Evolutionary conservation across 2,113 vertebrate genomes (phyloP), one percentile per base, ranked within the genome.

Genomic region (Gymnarchus niloticus): DNA sequence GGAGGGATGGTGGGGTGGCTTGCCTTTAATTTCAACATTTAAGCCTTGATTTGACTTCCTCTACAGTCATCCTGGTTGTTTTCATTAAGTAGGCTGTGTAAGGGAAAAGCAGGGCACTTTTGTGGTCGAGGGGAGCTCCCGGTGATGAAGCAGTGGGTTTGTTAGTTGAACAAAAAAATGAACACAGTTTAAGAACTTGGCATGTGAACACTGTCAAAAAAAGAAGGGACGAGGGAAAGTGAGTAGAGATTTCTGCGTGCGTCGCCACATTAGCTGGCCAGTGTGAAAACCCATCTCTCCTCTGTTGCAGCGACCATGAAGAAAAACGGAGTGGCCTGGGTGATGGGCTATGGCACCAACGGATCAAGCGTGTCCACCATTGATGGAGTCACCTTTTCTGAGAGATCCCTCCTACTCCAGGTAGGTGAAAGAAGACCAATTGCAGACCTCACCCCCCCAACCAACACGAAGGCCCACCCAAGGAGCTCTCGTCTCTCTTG

Each of bases 361-460:
- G 33, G 86, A 59, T 25, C 21, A 56, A 91, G 0, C 0, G 73
- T 85, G n/a, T 87, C 5, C 0, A 91, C 92, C 87, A 77, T 92
- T 23, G 84, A 93, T 6, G 88, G 87, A 3, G 92, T 94, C 81
- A 87, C 48, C 56, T 92, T 96, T 89, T 92, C 92, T 0, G 96
- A 97, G 89, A 95, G 95, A 10, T 92, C 96, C 2, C 88, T 97
- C 87, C 92, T 97, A 88, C 95, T 96, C 9, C 95, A 96, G 94
- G 96, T 96, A 88, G 7, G 57, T 87, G 57, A 6, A n/a, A n/a
- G n/a, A n/a, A 1, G 65, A 73, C 14, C 65, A 37, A 6, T 3
- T 9, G 1, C 4, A 2, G 28, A 37, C 0, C 12, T 1, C 52
- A 9, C 10, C 59, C 61, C 61, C 59, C 25, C 61, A 17, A 14